Evolutionary conservation across 2,888 invertebrate genomes (phyloP).

Genomic region (Plutella xylostella): DNA sequence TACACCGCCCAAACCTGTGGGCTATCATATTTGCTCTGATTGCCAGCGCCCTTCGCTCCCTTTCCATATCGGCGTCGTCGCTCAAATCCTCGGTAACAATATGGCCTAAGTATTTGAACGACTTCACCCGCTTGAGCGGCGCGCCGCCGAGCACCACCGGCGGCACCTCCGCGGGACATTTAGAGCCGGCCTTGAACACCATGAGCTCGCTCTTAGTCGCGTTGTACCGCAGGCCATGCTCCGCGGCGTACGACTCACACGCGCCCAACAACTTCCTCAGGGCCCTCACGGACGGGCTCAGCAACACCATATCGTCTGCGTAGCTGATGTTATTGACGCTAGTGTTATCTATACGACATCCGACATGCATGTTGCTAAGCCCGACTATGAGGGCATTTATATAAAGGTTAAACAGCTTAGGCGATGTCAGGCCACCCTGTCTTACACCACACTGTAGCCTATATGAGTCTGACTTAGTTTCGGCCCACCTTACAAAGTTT

Average conservation of each 20-base stretch:
- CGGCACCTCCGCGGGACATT: not conserved
- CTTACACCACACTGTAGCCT: conserved; percentile 11
- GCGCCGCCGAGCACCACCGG: not conserved
- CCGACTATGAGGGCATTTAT: conserved; percentile 6
- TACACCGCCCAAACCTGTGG: not conserved
- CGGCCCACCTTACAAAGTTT: conserved; percentile 17
- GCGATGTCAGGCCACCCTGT: conserved; percentile 10
- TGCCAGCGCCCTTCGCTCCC: conserved; percentile 1
- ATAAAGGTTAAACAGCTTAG: conserved; percentile 6
- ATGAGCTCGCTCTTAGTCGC: conserved; percentile 6
- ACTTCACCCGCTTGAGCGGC: not conserved
- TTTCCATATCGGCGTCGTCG: not conserved
- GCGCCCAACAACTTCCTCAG: not conserved
- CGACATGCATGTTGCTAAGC: conserved; percentile 6
- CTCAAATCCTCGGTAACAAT: not conserved
- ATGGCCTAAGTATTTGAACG: conserved; percentile 3
- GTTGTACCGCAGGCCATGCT: not conserved
- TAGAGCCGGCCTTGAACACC: conserved; percentile 3
- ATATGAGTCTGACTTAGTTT: not conserved
- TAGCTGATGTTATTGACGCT: conserved; percentile 10
- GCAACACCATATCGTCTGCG: conserved; percentile 9
- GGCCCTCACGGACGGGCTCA: conserved; percentile 1
- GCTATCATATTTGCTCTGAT: not conserved
- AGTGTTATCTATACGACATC: conserved; percentile 2
- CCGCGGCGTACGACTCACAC: conserved; percentile 4